Percentiles rank a stretch among this genome's conserved stretches.
phyloP scores from a whole-genome alignment of 2,797 vertebrate species.

The Glossophaga mutica region DNA sequence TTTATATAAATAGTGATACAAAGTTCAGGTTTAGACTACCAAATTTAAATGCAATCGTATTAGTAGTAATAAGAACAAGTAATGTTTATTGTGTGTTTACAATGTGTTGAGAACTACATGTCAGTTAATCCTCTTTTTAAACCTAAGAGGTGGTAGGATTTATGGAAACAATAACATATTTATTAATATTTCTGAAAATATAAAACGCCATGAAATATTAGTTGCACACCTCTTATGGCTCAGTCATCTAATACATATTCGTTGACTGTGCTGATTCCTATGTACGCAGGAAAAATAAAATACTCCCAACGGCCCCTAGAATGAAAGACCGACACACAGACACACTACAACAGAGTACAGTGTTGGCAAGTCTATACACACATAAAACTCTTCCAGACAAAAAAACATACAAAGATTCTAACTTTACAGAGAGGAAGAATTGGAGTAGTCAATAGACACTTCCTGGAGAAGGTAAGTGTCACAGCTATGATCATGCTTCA shows the following conservation, averaged over 20 bases:
- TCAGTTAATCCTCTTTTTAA: background rate
- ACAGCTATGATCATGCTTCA: background rate
- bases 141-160: background rate
- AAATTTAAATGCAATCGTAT: background rate
- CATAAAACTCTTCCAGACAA: background rate
- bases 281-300: background rate
- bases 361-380: background rate
- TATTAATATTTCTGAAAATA: background rate
- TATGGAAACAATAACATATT: background rate
- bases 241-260: background rate
- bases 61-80: background rate
- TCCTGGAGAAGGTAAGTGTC: background rate
- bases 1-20: background rate
- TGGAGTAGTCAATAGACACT: background rate
- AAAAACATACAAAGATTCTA: background rate
- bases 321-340: background rate
- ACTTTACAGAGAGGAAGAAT: background rate
- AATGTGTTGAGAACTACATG: background rate
- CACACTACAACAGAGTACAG: background rate
- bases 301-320: background rate
- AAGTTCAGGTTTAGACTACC: background rate
- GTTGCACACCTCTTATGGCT: fast-evolving
- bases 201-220: background rate
- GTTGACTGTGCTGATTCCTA: background rate
- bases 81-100: background rate